Evolutionary conservation across 2,113 vertebrate species (phyloP).

Genomic region (Corythaeola cristata): DNA sequence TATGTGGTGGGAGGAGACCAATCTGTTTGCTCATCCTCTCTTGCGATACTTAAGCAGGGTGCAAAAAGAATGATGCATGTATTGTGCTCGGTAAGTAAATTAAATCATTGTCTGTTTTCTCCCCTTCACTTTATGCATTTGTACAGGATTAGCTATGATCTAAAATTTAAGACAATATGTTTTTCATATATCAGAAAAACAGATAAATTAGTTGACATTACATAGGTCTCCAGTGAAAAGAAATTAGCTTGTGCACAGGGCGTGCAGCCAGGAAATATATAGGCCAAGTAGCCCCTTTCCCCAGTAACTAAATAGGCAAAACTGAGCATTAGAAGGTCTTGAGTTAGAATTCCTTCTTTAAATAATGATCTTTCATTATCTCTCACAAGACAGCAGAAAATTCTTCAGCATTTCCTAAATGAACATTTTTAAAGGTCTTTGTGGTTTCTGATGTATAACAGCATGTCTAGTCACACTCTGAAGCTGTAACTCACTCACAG

Average conservation of each 20-base stretch:
- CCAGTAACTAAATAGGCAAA: neutral
- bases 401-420: neutral
- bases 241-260: neutral
- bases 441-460: neutral
- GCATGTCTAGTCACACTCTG: neutral
- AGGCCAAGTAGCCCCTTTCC: neutral
- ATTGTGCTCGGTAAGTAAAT: neutral
- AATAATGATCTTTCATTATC: neutral
- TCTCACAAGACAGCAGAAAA: neutral
- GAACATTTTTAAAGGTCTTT: neutral
- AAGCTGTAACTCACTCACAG: neutral
- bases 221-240: neutral
- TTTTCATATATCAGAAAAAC: neutral
- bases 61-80: neutral
- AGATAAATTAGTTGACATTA: neutral
- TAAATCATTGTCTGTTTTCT: neutral
- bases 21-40: conserved; percentile 52
- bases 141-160: neutral
- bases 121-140: neutral
- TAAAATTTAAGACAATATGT: neutral
- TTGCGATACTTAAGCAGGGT: neutral
- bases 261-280: neutral
- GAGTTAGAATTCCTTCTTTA: neutral
- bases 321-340: neutral
- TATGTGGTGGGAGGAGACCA: conserved; percentile 56